Conservation (phyloP, 2,797 vertebrate species). For the Coluber constrictor region DNA sequence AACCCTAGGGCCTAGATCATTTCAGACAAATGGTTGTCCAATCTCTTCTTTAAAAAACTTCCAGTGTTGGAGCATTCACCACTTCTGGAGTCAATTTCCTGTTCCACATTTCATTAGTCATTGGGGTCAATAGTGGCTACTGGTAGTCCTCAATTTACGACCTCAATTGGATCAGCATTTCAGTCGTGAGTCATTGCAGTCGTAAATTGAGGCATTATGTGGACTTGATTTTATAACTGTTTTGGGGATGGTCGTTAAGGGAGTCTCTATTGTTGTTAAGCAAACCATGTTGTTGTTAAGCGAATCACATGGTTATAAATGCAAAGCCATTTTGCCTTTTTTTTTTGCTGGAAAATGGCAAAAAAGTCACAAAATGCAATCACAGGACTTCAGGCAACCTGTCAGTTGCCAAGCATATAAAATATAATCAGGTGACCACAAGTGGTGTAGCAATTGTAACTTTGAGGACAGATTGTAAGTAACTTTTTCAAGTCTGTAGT, state of each 20-base stretch:
- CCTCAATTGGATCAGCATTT: neutral
- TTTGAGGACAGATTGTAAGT: neutral
- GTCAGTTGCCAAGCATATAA: neutral
- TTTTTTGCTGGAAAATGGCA: neutral
- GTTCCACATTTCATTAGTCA: neutral
- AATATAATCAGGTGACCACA: neutral
- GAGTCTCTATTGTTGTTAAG: neutral
- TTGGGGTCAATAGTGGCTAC: neutral
- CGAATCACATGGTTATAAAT: neutral
- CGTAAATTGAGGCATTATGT: neutral
- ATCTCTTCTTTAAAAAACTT: too few relatives aligned
- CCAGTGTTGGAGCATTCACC: too few relatives aligned
- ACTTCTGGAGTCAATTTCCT: too few relatives aligned
- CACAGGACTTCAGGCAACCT: neutral
- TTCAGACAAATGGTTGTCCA: too few relatives aligned
- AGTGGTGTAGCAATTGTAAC: neutral
- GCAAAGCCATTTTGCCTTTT: neutral
- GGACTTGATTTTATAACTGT: neutral
- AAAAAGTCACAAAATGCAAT: neutral
- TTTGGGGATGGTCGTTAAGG: neutral
- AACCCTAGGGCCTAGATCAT: too few relatives aligned
- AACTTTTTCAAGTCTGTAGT: neutral
- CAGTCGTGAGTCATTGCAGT: neutral
- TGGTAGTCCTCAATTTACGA: neutral
- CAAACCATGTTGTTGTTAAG: neutral